Evolutionary conservation across 2,888 invertebrate species (phyloP).

Genomic region (Cryptops parisi): DNA sequence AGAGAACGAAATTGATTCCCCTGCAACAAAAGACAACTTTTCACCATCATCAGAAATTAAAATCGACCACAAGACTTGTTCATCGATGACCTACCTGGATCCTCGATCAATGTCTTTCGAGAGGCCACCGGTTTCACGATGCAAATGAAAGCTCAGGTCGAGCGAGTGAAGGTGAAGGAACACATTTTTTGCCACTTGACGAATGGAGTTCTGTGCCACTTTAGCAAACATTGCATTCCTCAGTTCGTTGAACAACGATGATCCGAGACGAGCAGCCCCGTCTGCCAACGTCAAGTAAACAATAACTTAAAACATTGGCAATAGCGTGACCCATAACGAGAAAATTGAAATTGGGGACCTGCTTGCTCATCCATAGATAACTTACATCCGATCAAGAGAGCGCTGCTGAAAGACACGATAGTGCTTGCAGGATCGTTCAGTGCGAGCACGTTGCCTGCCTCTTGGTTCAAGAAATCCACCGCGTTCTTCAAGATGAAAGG

Average conservation of each 20-base stretch:
- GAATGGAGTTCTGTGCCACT: constrained; percentile 93
- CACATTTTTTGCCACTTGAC: constrained; percentile 84
- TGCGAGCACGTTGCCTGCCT: constrained; percentile 50
- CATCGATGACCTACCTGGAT: constrained; percentile 25
- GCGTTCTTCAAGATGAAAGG: constrained; percentile 93
- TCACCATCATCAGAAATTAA: background rate
- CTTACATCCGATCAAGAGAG: constrained; percentile 78
- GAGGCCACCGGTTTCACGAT: constrained; percentile 85
- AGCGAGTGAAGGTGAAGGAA: constrained; percentile 90
- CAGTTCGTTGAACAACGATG: constrained; percentile 88
- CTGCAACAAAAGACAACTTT: constrained; percentile 41
- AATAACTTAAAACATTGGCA: constrained; percentile 1
- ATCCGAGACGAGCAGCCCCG: constrained; percentile 78
- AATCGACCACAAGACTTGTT: background rate
- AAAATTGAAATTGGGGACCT: constrained; percentile 8
- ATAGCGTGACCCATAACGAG: background rate
- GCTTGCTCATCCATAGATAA: no score
- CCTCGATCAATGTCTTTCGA: constrained; percentile 58
- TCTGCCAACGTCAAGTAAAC: constrained; percentile 45
- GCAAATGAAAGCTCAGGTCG: constrained; percentile 85
- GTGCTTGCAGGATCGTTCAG: constrained; percentile 38
- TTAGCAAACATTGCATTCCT: constrained; percentile 95
- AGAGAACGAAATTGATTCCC: constrained; percentile 92
- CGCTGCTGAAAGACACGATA: constrained; percentile 57
- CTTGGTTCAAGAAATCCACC: constrained; percentile 66